Evolutionary conservation across 1,140 invertebrate species (phyloP), one percentile per base, ranked within the genome.

Genomic region (Temnothorax curvispinosus): DNA sequence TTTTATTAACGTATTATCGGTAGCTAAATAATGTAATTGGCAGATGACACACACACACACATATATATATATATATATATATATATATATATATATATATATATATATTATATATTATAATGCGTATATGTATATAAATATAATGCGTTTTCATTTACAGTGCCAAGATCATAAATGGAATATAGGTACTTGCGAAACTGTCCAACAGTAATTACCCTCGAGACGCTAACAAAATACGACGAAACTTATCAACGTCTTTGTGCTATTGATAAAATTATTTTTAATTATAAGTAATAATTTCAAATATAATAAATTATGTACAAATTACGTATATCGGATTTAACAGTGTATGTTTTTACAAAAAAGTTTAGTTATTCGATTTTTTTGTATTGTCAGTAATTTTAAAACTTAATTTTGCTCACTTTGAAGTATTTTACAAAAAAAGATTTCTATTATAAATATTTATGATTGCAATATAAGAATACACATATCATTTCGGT

Each of bases 1-100:
- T 82, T 87, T 72, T 64, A 72, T 44, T 87, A 65, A 64, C 9
- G n/a, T 54, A 72, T 71, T 71, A 80, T 72, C 21, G 35, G 13
- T 32, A 32, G 11, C 15, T 58, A 67, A 52, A 44, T 85, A 65
- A 54, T 71, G 13, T 52, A 44, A 76, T 11, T 41, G 64, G 3
- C 13, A 54, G 18, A 78, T n/a, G 0, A 72, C 21, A 27, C 27
- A 27, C 27, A 27, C 27, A 27, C 27, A 27, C 27, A 27, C 1
- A 27, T 0, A 38, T 0, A 62, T 2, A 6, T 6, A 32, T 27
- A 6, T 60, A 13, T 60, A 27, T 13, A 32, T 62, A 35, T 41
- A 38, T 21, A 32, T 62, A 35, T 41, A 38, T 21, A 27, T 27
- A 38, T 2, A 62, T 6, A 6, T 13, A 32, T 27, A 6, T 60